phyloP scores from a whole-genome alignment of 2,888 invertebrate species.

The Acanthopleura granulata region DNA sequence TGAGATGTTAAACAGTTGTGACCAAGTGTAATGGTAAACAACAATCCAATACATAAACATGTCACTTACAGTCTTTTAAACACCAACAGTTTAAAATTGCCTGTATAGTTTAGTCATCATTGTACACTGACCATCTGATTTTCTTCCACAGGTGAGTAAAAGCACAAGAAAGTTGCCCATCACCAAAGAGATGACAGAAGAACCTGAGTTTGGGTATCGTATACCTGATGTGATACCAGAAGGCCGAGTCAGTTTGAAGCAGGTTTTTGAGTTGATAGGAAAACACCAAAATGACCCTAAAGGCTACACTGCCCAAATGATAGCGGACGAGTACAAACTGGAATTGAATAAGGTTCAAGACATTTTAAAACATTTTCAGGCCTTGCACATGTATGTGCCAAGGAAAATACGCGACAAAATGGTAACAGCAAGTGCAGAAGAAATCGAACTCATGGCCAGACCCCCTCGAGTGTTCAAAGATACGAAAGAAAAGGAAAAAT shows the following conservation, averaged over 20 bases:
- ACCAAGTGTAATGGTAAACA: too few species aligned
- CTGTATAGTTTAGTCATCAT: too few species aligned
- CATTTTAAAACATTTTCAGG: background rate
- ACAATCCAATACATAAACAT: too few species aligned
- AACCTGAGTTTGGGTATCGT: constrained; percentile 1
- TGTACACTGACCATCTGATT: background rate
- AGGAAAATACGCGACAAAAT: constrained; percentile 14
- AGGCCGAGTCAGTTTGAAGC: background rate
- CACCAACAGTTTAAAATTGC: too few species aligned
- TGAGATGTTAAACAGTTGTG: too few species aligned
- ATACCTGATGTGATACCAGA: constrained; percentile 9
- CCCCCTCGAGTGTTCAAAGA: background rate
- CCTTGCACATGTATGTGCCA: constrained; percentile 6
- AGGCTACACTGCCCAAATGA: background rate
- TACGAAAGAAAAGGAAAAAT: background rate
- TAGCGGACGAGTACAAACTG: background rate
- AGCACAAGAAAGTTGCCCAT: background rate
- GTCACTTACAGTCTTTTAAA: too few species aligned
- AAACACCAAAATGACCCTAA: background rate
- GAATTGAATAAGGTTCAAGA: background rate
- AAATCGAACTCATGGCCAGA: background rate
- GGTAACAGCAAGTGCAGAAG: background rate
- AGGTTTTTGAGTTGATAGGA: constrained; percentile 5
- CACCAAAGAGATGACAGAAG: background rate
- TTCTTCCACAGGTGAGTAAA: background rate